phyloP scores from a whole-genome alignment of 1,140 invertebrate species.

The Nylanderia fulva region DNA sequence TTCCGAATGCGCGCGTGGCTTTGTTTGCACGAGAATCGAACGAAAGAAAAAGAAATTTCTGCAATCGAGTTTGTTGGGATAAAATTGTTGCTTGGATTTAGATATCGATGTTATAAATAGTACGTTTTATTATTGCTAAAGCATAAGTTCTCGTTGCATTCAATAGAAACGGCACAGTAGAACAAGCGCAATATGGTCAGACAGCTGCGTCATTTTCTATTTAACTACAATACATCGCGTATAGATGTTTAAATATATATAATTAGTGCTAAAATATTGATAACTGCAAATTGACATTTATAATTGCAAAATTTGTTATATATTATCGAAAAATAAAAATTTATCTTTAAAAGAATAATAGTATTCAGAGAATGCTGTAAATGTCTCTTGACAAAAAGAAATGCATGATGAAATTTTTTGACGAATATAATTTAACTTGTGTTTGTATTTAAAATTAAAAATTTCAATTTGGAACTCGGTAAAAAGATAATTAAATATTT shows the following conservation, averaged over 20 bases:
- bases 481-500: neutral
- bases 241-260: neutral
- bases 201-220: neutral
- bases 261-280: neutral
- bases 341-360: too few species aligned
- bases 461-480: neutral
- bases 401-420: neutral
- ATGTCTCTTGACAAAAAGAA: too few species aligned
- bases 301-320: neutral
- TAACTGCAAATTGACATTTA: neutral
- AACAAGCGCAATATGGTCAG: neutral
- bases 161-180: neutral
- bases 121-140: neutral
- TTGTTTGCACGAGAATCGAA: neutral
- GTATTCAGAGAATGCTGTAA: too few species aligned
- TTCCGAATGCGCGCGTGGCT: neutral
- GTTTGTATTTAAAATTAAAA: neutral
- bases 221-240: neutral
- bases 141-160: neutral
- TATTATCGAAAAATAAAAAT: too few species aligned
- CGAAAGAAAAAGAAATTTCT: neutral
- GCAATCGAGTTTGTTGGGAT: neutral
- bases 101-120: neutral
- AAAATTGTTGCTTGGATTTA: conserved; percentile 1
- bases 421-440: neutral